Evolutionary conservation across 1,140 invertebrate species (phyloP).

Genomic region (Drosophila watanabei): DNA sequence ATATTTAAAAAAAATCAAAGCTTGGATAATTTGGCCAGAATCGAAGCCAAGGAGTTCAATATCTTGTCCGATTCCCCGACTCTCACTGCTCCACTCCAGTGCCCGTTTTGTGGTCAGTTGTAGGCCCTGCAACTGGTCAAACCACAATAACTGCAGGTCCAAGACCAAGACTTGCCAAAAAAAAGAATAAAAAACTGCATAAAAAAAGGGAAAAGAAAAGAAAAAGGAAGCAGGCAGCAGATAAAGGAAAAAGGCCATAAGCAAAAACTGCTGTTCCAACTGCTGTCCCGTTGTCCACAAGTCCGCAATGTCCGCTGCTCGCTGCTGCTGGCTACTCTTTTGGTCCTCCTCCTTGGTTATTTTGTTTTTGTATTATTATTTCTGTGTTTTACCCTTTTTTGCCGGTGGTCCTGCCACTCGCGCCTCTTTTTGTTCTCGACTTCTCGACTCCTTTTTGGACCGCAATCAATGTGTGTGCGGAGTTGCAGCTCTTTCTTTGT

Average conservation of each 20-base stretch:
- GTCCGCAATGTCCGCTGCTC: conserved; percentile 5
- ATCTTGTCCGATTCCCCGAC: conserved; percentile 4
- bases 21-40: conserved; percentile 14
- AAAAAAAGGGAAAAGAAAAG: conserved; percentile 18
- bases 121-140: conserved; percentile 54
- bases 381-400: conserved; percentile 38
- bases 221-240: conserved; percentile 22
- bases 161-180: conserved; percentile 51
- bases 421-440: conserved; percentile 57
- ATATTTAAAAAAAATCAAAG: neutral
- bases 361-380: neutral
- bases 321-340: conserved; percentile 45
- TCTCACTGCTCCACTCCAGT: conserved; percentile 23
- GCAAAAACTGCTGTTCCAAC: conserved; percentile 62
- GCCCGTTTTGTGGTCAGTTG: conserved; percentile 22
- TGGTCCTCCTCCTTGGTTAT: conserved; percentile 11
- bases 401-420: conserved; percentile 69
- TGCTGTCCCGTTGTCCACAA: conserved; percentile 40
- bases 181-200: conserved; percentile 11
- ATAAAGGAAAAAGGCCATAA: conserved; percentile 52
- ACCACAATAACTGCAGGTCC: conserved; percentile 55
- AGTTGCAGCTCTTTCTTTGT: conserved; percentile 16
- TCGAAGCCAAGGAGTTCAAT: conserved; percentile 3
- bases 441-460: conserved; percentile 74
- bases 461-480: conserved; percentile 65